These are phyloP conservation scores for Telmatherina bonti DNA, from an alignment of 2,797 vertebrate species.

Conservation along the genomic window DNA sequence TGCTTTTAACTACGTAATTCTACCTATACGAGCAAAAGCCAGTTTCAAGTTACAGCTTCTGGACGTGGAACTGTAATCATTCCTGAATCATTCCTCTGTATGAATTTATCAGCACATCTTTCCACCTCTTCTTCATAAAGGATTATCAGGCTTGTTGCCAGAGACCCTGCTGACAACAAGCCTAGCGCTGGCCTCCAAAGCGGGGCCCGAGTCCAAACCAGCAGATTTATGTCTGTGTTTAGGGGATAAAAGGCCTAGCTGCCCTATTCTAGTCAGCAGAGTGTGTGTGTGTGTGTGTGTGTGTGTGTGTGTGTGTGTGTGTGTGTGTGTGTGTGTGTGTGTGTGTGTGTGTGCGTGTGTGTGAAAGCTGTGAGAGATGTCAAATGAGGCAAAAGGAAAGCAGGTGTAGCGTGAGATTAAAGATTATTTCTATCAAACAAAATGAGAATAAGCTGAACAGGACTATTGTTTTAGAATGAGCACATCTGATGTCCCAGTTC, in stretches of 20 bases:
- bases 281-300: conserved; percentile 5
- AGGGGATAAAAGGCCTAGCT: conserved; percentile 70
- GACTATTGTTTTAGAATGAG: conserved; percentile 8
- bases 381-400: conserved; percentile 48
- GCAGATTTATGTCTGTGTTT: conserved; percentile 60
- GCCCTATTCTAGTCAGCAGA: conserved; percentile 34
- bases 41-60: not conserved
- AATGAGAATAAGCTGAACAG: conserved; percentile 3
- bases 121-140: conserved; percentile 19
- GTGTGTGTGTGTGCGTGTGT: conserved; percentile 3
- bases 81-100: conserved; percentile 2
- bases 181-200: not conserved
- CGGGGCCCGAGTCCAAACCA: conserved; percentile 47
- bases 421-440: conserved; percentile 20
- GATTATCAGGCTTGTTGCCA: conserved; percentile 48
- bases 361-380: conserved; percentile 44
- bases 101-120: conserved; percentile 17
- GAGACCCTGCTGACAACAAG: conserved; percentile 49
- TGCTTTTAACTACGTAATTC: too few relatives aligned
- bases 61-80: conserved; percentile 8
- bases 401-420: conserved; percentile 39
- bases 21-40: not conserved
- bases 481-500: not conserved
- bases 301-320: conserved; percentile 7
- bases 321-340: too few relatives aligned